Percentiles rank a stretch among this genome's conserved stretches.
Evolutionary conservation across 2,888 invertebrate species (phyloP).

Genomic region (Mylabris sibirica): DNA sequence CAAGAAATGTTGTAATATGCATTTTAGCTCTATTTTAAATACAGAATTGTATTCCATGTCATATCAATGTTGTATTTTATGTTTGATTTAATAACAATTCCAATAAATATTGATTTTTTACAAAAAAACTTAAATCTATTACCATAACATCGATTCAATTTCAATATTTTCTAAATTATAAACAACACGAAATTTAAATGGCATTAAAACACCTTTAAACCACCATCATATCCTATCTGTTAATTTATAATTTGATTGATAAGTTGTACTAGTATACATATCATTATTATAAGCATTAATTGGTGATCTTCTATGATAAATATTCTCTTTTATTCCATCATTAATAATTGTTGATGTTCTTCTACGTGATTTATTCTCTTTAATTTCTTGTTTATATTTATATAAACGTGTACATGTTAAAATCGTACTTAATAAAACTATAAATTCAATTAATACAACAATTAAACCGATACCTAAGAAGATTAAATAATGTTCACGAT

Average conservation of each 20-base stretch:
- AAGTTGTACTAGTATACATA: conserved; percentile 51
- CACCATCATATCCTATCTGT: conserved; percentile 59
- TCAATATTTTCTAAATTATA: conserved; percentile 64
- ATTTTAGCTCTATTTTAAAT: conserved; percentile 51
- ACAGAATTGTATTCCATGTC: conserved; percentile 51
- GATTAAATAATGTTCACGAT: conserved; percentile 75
- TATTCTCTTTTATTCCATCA: conserved; percentile 32
- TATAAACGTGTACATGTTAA: conserved; percentile 73
- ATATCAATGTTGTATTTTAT: conserved; percentile 54
- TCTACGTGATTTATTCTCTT: conserved; percentile 44
- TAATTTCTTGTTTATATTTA: conserved; percentile 63
- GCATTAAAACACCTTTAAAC: conserved; percentile 50
- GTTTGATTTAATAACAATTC: conserved; percentile 41
- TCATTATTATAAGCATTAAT: conserved; percentile 56
- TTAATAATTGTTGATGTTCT: too few species aligned
- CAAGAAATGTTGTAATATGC: conserved; percentile 36
- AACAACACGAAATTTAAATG: conserved; percentile 34
- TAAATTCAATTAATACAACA: conserved; percentile 76
- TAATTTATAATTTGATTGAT: conserved; percentile 56
- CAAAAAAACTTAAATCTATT: conserved; percentile 21
- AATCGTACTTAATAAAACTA: conserved; percentile 74
- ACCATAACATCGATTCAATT: conserved; percentile 71
- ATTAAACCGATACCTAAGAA: conserved; percentile 72
- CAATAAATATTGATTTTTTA: conserved; percentile 49
- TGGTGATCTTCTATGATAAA: conserved; percentile 41